phyloP scores from a whole-genome alignment of 2,113 vertebrate genomes.

The Cyanoramphus novaezelandiae region DNA sequence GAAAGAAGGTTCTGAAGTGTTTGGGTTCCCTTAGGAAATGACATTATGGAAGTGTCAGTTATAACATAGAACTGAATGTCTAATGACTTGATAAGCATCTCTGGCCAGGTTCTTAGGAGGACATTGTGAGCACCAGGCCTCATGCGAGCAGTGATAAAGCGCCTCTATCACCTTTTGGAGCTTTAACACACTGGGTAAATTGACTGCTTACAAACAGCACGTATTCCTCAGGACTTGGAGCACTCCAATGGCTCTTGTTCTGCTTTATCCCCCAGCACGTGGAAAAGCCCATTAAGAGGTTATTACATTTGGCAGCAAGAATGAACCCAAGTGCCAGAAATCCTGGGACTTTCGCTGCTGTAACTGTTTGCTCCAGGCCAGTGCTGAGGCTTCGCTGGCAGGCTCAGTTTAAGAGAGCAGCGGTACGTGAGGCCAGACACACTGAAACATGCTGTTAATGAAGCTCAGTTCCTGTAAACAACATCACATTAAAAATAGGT shows the following conservation, averaged over 20 bases:
- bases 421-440: constrained; percentile 58
- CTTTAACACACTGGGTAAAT: not conserved
- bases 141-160: not conserved
- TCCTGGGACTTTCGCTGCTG: not conserved
- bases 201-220: not conserved
- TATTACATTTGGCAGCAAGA: constrained; percentile 29
- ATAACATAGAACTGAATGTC: not conserved
- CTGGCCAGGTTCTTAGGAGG: not conserved
- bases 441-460: not conserved
- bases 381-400: not conserved
- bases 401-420: not conserved
- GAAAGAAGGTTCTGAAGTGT: not conserved
- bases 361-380: not conserved
- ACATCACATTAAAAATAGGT: constrained; percentile 12
- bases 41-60: not conserved
- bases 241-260: not conserved
- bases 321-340: not conserved
- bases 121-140: not conserved
- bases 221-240: not conserved
- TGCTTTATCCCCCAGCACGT: constrained; percentile 12
- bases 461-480: constrained; percentile 60
- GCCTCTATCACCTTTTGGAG: not conserved
- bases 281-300: constrained; percentile 34
- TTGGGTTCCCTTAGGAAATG: not conserved
- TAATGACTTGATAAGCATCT: not conserved